Evolutionary conservation across 1,140 invertebrate genomes (phyloP).

Genomic region (Sitobion miscanthi): DNA sequence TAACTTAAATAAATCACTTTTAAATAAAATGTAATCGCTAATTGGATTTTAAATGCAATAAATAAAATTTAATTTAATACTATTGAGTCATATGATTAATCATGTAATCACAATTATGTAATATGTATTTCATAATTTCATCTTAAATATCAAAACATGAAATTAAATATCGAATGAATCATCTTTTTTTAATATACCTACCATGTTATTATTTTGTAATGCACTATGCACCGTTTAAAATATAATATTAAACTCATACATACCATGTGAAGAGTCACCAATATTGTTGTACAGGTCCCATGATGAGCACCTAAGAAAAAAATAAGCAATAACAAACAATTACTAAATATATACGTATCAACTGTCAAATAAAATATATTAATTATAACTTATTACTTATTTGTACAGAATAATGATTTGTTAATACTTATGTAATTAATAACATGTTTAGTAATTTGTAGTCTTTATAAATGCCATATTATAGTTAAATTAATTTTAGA

Average conservation of each 20-base stretch:
- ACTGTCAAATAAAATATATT: neutral
- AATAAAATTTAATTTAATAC: no score
- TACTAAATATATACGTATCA: neutral
- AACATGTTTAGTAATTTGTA: neutral
- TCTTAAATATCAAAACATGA: neutral
- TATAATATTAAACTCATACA: neutral
- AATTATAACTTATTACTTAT: neutral
- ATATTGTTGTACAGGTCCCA: neutral
- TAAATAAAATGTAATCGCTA: neutral
- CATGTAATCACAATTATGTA: no score
- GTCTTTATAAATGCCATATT: neutral
- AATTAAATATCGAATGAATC: neutral
- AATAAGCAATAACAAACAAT: neutral
- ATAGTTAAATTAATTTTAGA: neutral
- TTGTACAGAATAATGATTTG: neutral
- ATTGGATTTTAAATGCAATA: neutral
- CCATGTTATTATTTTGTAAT: neutral
- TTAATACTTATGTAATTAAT: neutral
- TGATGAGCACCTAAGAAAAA: neutral
- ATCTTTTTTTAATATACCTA: neutral
- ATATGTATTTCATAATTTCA: neutral
- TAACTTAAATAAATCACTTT: neutral
- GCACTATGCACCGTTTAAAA: neutral
- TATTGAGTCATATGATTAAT: no score
- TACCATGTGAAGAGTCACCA: neutral